Conservation (phyloP, 2,888 invertebrate species). For the Bombyx huttoni region DNA sequence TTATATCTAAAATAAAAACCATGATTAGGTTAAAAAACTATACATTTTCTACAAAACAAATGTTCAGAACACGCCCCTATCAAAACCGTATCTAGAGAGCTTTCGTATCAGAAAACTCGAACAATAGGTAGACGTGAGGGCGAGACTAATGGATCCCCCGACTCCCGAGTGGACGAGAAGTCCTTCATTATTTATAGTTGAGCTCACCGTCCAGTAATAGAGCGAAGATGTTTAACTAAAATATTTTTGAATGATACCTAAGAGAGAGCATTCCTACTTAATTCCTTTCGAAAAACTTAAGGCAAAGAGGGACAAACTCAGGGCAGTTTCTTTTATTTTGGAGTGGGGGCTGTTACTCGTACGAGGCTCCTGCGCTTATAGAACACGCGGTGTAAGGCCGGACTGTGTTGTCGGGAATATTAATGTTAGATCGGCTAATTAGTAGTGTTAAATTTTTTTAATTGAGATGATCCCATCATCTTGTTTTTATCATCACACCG, state of each 20-base stretch:
- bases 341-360: too few relatives aligned
- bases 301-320: too few relatives aligned
- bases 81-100: slow-evolving; percentile 3
- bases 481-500: too few relatives aligned
- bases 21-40: too few relatives aligned
- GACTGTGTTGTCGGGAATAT: too few relatives aligned
- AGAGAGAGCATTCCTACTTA: not conserved
- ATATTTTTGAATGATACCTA: not conserved
- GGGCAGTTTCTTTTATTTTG: too few relatives aligned
- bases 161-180: slow-evolving; percentile 4
- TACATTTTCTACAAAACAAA: not conserved
- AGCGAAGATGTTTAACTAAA: not conserved
- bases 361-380: too few relatives aligned
- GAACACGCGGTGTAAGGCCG: too few relatives aligned
- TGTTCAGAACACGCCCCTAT: not conserved
- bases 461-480: too few relatives aligned
- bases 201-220: not conserved
- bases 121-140: slow-evolving; percentile 14
- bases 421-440: too few relatives aligned
- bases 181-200: slow-evolving; percentile 7
- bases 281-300: not conserved
- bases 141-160: slow-evolving; percentile 8
- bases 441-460: too few relatives aligned
- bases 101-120: slow-evolving; percentile 8
- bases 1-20: too few relatives aligned